Evolutionary conservation across 2,113 vertebrate species (phyloP).

Genomic region (Dascyllus trimaculatus): DNA sequence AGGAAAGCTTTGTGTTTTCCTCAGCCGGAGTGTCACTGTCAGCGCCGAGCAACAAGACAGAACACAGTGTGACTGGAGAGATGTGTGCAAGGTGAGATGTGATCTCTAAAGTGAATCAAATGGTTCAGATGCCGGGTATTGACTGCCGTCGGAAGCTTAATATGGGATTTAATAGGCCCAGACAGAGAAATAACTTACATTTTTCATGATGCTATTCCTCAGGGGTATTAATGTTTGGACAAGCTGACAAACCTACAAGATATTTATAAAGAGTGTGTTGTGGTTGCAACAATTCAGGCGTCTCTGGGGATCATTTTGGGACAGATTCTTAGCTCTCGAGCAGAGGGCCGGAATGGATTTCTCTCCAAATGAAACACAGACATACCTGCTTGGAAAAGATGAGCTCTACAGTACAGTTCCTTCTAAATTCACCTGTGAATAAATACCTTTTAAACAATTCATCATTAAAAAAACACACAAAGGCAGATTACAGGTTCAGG

Average conservation of each 20-base stretch:
- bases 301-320: slow-evolving; percentile 45
- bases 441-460: slow-evolving; percentile 1
- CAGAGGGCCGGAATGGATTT: slow-evolving; percentile 45
- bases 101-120: slow-evolving; percentile 70
- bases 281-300: slow-evolving; percentile 15
- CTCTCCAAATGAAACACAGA: slow-evolving; percentile 50
- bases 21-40: slow-evolving; percentile 24
- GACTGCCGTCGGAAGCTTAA: slow-evolving; percentile 63
- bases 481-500: slow-evolving; percentile 13
- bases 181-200: slow-evolving; percentile 67
- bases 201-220: slow-evolving; percentile 73
- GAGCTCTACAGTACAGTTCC: slow-evolving; percentile 3
- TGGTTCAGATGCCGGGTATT: slow-evolving; percentile 54
- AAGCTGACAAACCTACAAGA: slow-evolving; percentile 56
- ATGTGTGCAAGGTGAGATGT: slow-evolving; percentile 64
- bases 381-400: slow-evolving; percentile 23
- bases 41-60: slow-evolving; percentile 17
- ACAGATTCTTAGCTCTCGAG: slow-evolving; percentile 7
- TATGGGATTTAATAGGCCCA: slow-evolving; percentile 25
- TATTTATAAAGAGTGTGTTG: slow-evolving; percentile 56
- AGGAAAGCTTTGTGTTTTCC: slow-evolving; percentile 27
- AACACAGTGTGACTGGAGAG: slow-evolving; percentile 3
- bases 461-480: slow-evolving; percentile 6
- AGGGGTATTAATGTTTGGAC: slow-evolving; percentile 54
- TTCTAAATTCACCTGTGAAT: neutral